Evolutionary conservation across 2,888 invertebrate genomes (phyloP).

Genomic region (Drosophila longiperda): DNA sequence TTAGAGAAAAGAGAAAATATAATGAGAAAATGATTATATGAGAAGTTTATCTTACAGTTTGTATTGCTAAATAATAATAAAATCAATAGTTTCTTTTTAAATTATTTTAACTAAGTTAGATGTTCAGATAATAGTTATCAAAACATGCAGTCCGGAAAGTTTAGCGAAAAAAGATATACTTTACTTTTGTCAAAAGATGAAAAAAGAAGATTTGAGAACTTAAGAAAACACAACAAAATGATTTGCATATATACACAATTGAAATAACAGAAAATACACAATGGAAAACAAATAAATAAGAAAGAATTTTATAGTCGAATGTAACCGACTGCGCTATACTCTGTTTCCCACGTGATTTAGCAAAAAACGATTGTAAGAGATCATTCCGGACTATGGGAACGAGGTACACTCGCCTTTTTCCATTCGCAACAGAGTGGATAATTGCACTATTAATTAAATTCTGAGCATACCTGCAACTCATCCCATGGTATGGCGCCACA

Average conservation of each 20-base stretch:
- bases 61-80: conserved; percentile 37
- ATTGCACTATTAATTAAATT: neutral
- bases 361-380: neutral
- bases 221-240: conserved; percentile 27
- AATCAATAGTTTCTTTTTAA: conserved; percentile 7
- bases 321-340: neutral
- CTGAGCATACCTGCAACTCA: conserved; percentile 92
- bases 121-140: conserved; percentile 61
- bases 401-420: neutral
- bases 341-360: neutral
- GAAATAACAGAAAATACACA: conserved; percentile 22
- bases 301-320: neutral
- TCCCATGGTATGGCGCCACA: conserved; percentile 96
- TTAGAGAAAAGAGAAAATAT: conserved; percentile 79
- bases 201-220: conserved; percentile 12
- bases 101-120: conserved; percentile 21
- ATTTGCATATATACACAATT: conserved; percentile 51
- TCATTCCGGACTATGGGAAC: neutral
- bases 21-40: conserved; percentile 77
- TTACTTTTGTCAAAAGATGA: conserved; percentile 19
- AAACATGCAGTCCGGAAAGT: conserved; percentile 67
- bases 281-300: conserved; percentile 15
- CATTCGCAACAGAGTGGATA: neutral
- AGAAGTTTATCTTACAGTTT: conserved; percentile 73
- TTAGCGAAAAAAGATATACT: conserved; percentile 50